These are phyloP conservation scores for Diorhabda elongata DNA, from an alignment of 1,140 invertebrate species.

Conservation along the genomic window DNA sequence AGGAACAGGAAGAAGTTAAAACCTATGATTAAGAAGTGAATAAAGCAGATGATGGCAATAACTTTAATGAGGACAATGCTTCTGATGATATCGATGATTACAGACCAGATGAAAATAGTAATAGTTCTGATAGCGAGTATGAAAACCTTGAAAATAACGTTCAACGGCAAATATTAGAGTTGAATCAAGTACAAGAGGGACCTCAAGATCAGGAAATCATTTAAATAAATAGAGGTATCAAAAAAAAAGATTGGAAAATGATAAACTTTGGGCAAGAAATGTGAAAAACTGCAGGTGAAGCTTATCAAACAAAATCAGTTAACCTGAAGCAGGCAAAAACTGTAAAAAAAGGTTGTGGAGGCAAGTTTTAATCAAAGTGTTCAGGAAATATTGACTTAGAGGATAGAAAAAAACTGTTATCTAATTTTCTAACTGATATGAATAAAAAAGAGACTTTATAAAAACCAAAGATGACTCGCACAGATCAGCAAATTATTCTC, in stretches of 20 bases:
- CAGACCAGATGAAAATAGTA: too few relatives aligned
- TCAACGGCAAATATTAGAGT: not conserved
- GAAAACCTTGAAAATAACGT: slow-evolving; percentile 7
- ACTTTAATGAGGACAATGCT: not conserved
- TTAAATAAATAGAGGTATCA: slow-evolving; percentile 3
- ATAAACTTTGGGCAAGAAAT: slow-evolving; percentile 5
- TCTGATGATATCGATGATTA: not conserved
- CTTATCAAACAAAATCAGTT: slow-evolving; percentile 4
- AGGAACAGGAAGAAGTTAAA: too few relatives aligned
- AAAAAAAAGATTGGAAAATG: slow-evolving; percentile 4
- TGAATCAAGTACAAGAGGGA: not conserved
- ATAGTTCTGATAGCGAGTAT: not conserved
- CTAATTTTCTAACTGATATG: too few relatives aligned
- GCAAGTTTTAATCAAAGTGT: slow-evolving; percentile 3
- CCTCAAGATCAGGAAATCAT: slow-evolving; percentile 5
- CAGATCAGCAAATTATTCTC: too few relatives aligned
- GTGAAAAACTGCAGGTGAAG: slow-evolving; percentile 4
- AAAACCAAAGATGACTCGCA: too few relatives aligned
- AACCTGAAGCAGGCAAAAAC: slow-evolving; percentile 6
- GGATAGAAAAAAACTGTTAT: too few relatives aligned
- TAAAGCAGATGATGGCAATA: slow-evolving; percentile 6
- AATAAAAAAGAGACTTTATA: too few relatives aligned
- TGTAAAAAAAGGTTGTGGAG: slow-evolving; percentile 4
- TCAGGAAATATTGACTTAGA: not conserved
- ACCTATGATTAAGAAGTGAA: slow-evolving; percentile 1